Base-by-base conservation (phyloP, 1,140 invertebrate genomes). In the Drosophila jambulina region DNA sequence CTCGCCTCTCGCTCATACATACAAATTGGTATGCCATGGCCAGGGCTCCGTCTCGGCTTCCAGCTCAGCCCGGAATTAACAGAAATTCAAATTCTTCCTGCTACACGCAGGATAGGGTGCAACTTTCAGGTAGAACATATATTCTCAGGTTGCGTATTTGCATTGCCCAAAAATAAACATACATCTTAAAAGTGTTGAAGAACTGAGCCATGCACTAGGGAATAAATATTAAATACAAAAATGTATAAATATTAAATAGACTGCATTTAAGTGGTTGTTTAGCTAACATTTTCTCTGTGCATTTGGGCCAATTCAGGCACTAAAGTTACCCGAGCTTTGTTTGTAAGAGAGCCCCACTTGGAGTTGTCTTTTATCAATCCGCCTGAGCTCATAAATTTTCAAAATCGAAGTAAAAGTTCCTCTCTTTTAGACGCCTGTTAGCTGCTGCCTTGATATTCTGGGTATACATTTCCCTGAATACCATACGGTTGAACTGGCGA, bases 11-110 rank as follows among this genome's bases (percentile, higher is more conserved):
- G 19, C 40, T 59, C 36, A 34, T 54, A 21, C 53, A 76, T 77
- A 69, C 54, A 77, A 77, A 77, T 77, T 77, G 74, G 27, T 43
- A 40, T 76, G 71, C 71, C 74, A 65, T 42, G 21, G 34, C 74
- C 71, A 75, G 71, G 53, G 42, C 17, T 51, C 7, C 68, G 45
- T 32, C 57, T 34, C 43, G 23, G 34, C 9, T 29, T 40, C 21
- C 38, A 25, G 9, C n/a, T 34, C 15, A n/a, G 23, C 19, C 58
- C 15, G 27, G 70, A 63, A 70, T 49, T 77, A 51, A 54, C 46
- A 38, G 27, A 58, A 76, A 72, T 67, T 72, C 43, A 48, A 65
- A 69, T 70, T 76, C 46, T 40, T 53, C 40, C 29, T 49, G 15
- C 23, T 32, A 17, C 38, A 29, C 43, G 15, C 4, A 10, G 32